Percentiles rank a stretch among this genome's conserved stretches.
These are phyloP conservation scores for Porites australiensis DNA, from an alignment of 64 coral and sea anemone species.

Conservation along the genomic window DNA sequence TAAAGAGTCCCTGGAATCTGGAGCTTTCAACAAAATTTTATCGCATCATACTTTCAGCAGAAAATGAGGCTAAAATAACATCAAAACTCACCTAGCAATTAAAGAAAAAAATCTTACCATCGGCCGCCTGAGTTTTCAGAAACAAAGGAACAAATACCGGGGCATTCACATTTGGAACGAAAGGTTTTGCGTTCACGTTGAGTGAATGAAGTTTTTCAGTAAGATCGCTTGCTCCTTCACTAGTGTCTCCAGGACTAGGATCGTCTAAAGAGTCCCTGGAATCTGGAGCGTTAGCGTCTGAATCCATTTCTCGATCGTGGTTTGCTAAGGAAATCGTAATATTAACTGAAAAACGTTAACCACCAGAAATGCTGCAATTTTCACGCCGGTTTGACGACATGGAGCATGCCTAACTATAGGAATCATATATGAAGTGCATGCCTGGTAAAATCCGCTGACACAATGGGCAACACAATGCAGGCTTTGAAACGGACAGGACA, in stretches of 20 bases:
- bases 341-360: background rate
- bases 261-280: constrained; percentile 98
- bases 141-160: constrained; percentile 92
- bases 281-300: constrained; percentile 75
- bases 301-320: constrained; percentile 36
- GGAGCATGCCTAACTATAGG: too few relatives aligned
- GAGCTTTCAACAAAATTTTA: background rate
- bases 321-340: constrained; percentile 3
- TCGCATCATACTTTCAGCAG: too few relatives aligned
- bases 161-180: constrained; percentile 97
- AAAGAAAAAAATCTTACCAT: constrained; percentile 64
- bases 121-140: constrained; percentile 31
- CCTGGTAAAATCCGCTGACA: background rate
- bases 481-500: too few relatives aligned
- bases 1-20: constrained; percentile 98
- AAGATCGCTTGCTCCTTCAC: constrained; percentile 3
- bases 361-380: constrained; percentile 96
- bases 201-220: constrained; percentile 40
- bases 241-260: constrained; percentile 82
- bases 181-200: constrained; percentile 95
- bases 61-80: too few relatives aligned
- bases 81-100: background rate
- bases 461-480: too few relatives aligned
- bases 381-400: constrained; percentile 37
- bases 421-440: too few relatives aligned